A percentile compares a stretch with the other conserved stretches of the same genome.
These are phyloP conservation scores for Rosalia funebris DNA, from an alignment of 2,888 invertebrate species.

Conservation along the genomic window DNA sequence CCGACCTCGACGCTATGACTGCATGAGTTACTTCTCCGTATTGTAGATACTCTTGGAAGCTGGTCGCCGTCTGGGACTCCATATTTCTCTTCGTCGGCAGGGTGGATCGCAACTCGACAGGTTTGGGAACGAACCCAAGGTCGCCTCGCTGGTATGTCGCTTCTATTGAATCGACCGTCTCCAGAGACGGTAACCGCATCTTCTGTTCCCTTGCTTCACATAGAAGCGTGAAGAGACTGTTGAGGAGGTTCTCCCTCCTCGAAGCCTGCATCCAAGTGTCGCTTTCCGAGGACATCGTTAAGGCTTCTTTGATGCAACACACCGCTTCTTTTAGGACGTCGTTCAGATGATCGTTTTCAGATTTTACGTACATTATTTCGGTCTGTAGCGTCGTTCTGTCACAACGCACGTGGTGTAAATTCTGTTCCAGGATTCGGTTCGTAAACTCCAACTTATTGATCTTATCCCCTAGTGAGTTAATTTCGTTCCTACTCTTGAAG, in stretches of 20 bases:
- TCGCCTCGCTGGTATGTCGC: slow-evolving; percentile 72
- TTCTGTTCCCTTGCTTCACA: slow-evolving; percentile 58
- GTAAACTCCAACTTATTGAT: slow-evolving; percentile 44
- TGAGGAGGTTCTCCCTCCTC: slow-evolving; percentile 68
- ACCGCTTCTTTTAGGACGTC: slow-evolving; percentile 72
- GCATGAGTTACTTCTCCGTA: slow-evolving; percentile 6
- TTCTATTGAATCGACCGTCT: slow-evolving; percentile 54
- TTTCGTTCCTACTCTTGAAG: slow-evolving; percentile 32
- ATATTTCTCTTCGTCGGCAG: slow-evolving; percentile 53
- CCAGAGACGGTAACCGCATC: slow-evolving; percentile 64
- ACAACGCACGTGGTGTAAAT: slow-evolving; percentile 66
- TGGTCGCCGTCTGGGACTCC: slow-evolving; percentile 53
- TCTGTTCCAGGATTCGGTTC: slow-evolving; percentile 65
- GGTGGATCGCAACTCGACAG: slow-evolving; percentile 51
- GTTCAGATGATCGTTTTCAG: slow-evolving; percentile 68
- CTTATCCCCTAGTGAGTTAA: slow-evolving; percentile 40
- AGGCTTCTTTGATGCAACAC: slow-evolving; percentile 69
- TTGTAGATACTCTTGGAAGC: slow-evolving; percentile 47
- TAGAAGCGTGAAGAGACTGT: slow-evolving; percentile 55
- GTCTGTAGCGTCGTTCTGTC: slow-evolving; percentile 65
- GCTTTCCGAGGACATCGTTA: slow-evolving; percentile 64
- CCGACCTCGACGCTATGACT: not conserved
- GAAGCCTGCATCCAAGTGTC: slow-evolving; percentile 65
- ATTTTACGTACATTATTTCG: slow-evolving; percentile 63
- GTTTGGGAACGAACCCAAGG: slow-evolving; percentile 74